Conservation (phyloP, 2,888 invertebrate genomes). For the Apodemia hepburni region DNA sequence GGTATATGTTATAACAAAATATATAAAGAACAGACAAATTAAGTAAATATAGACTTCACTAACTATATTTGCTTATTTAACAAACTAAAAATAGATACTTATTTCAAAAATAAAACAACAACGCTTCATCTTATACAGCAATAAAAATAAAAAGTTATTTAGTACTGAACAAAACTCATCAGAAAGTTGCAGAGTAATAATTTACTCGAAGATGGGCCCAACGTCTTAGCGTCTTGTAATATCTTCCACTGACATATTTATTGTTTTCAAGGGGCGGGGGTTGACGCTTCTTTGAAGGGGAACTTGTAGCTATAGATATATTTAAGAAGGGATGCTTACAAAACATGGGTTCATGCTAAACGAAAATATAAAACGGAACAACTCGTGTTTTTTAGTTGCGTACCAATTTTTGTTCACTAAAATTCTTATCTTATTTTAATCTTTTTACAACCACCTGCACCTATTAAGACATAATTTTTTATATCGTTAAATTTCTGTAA, state of each 20-base stretch:
- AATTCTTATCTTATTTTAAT: constrained; percentile 20
- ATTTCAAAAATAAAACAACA: constrained; percentile 39
- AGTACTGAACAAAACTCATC: constrained; percentile 64
- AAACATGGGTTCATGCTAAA: constrained; percentile 24
- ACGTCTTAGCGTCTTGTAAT: constrained; percentile 65
- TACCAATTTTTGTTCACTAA: constrained; percentile 12
- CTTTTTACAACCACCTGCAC: constrained; percentile 24
- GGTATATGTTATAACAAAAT: too few relatives aligned
- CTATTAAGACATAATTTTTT: constrained; percentile 30
- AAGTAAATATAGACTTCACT: too few relatives aligned
- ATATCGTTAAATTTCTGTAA: constrained; percentile 25
- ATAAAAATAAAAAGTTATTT: constrained; percentile 74
- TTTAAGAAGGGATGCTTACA: constrained; percentile 38
- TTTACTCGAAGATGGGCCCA: constrained; percentile 61
- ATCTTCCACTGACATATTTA: constrained; percentile 77
- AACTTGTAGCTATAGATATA: constrained; percentile 35
- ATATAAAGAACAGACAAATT: background rate
- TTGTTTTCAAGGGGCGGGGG: constrained; percentile 66
- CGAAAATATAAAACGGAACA: constrained; percentile 23
- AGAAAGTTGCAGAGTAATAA: constrained; percentile 72
- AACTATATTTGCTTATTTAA: background rate
- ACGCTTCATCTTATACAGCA: constrained; percentile 51
- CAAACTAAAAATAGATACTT: constrained; percentile 17
- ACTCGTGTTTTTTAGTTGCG: constrained; percentile 12
- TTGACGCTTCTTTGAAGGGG: constrained; percentile 45